Conservation (phyloP, 2,888 invertebrate genomes). For the Lacanobia wlatinum region DNA sequence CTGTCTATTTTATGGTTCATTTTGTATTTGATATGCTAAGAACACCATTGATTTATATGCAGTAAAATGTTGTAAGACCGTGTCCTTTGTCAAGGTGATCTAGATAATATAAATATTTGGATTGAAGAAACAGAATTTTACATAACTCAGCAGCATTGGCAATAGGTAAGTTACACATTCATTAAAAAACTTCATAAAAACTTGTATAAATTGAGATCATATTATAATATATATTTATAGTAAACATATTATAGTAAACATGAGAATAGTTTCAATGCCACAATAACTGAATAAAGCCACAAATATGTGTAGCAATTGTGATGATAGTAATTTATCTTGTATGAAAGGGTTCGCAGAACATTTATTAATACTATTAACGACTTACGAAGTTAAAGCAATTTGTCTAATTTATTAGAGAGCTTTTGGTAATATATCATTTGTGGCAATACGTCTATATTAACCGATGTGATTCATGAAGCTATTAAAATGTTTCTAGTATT, state of each 20-base stretch:
- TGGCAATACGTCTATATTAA: conserved; percentile 35
- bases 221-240: too few relatives aligned
- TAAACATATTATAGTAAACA: too few relatives aligned
- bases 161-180: too few relatives aligned
- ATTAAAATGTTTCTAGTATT: conserved; percentile 6
- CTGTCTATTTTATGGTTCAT: conserved; percentile 63
- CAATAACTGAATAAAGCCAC: neutral
- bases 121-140: neutral
- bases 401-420: conserved; percentile 32
- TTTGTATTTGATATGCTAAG: conserved; percentile 5
- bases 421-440: conserved; percentile 27
- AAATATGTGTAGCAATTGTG: conserved; percentile 1
- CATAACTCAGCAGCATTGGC: too few relatives aligned
- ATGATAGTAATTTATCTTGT: conserved; percentile 10
- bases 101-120: conserved; percentile 1
- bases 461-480: conserved; percentile 7
- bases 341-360: conserved; percentile 27
- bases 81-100: neutral
- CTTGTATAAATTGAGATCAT: too few relatives aligned
- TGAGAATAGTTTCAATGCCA: neutral
- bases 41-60: neutral
- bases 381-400: conserved; percentile 42
- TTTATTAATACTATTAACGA: conserved; percentile 41
- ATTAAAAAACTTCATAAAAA: too few relatives aligned
- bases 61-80: neutral